Evolutionary conservation across 2,113 vertebrate species (phyloP).

Genomic region (Tyto alba): DNA sequence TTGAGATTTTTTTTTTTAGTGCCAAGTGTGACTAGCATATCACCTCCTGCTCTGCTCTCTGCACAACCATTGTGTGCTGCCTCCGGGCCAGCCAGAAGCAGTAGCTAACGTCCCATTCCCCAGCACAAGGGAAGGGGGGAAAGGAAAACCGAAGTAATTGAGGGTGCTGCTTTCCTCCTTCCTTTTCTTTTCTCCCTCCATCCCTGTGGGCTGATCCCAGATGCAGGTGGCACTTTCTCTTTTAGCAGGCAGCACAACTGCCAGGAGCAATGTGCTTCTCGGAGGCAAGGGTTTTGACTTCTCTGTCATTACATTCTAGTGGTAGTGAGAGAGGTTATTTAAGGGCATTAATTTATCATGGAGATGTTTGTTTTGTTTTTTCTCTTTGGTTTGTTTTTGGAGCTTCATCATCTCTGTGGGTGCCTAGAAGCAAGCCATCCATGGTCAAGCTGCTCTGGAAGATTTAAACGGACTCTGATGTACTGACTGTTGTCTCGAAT

Average conservation of each 20-base stretch:
- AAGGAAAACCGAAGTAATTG: not conserved
- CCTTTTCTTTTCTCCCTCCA: not conserved
- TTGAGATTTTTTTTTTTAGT: not conserved
- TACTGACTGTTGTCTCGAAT: constrained; percentile 11
- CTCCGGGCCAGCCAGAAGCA: not conserved
- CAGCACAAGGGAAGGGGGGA: not conserved
- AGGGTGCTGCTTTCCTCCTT: not conserved
- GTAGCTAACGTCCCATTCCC: not conserved
- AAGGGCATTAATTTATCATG: constrained; percentile 31
- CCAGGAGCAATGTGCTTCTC: not conserved
- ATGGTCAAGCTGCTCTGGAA: not conserved
- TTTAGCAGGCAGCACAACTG: not conserved
- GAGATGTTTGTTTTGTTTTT: not conserved
- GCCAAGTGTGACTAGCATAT: accelerated
- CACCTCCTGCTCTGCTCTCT: not conserved
- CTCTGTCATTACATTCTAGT: not conserved
- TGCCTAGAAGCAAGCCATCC: not conserved
- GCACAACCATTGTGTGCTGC: not conserved
- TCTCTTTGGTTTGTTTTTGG: not conserved
- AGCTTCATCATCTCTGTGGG: not conserved
- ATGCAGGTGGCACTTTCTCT: not conserved
- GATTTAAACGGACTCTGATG: not conserved
- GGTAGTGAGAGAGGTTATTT: not conserved
- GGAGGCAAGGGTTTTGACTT: not conserved
- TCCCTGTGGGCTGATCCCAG: not conserved